Evolutionary conservation across 2,797 vertebrate species (phyloP).

Genomic region (Manis pentadactyla): DNA sequence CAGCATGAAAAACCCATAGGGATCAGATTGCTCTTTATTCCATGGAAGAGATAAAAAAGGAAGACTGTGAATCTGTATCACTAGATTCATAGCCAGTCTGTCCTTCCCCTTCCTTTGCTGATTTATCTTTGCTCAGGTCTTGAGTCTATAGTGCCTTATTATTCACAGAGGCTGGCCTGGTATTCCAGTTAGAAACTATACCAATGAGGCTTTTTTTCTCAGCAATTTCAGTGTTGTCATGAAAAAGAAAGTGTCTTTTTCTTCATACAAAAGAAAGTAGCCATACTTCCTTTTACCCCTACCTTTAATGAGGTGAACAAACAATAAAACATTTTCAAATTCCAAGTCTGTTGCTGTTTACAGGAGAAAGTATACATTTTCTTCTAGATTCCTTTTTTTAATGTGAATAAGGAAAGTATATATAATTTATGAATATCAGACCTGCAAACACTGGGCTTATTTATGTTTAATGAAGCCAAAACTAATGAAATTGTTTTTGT

Average conservation of each 20-base stretch:
- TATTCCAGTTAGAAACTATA: not conserved
- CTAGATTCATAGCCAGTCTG: not conserved
- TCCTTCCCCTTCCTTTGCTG: not conserved
- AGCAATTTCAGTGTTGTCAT: not conserved
- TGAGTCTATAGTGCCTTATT: not conserved
- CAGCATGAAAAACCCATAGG: not conserved
- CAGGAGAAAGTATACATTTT: not conserved
- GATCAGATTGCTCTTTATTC: not conserved
- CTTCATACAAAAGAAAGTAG: not conserved
- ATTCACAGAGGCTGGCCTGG: not conserved
- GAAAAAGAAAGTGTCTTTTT: not conserved
- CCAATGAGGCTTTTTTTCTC: slow-evolving; percentile 32
- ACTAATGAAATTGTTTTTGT: not conserved
- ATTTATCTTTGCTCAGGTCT: not conserved
- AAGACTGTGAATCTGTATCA: not conserved
- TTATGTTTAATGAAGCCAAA: not conserved
- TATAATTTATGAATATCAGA: not conserved
- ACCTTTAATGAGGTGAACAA: not conserved
- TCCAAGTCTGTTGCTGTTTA: not conserved
- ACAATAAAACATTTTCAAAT: slow-evolving; percentile 6
- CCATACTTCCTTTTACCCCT: not conserved
- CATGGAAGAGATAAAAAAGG: not conserved
- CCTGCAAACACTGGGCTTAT: not conserved
- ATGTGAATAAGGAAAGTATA: not conserved
- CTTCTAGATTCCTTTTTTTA: not conserved